Conservation (phyloP, 2,113 vertebrate genomes). For the Nycticryphes semicollaris region DNA sequence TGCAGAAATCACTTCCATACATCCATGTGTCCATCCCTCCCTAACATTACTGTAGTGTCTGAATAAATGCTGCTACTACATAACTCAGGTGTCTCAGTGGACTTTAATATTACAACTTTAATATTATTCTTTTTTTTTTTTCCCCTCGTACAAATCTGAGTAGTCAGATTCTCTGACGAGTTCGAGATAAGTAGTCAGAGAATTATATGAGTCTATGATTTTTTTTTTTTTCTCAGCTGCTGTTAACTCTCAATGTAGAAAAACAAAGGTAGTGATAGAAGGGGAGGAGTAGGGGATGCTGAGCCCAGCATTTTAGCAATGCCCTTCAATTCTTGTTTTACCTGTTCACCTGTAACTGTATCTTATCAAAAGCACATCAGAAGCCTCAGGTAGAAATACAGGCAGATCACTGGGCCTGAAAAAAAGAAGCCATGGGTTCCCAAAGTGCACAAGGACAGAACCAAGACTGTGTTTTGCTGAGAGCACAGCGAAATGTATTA, state of each 20-base stretch:
- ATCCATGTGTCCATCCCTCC: not conserved
- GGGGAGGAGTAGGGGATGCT: not conserved
- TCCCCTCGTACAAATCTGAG: not conserved
- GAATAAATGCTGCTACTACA: not conserved
- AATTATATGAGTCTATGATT: not conserved
- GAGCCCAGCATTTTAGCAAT: conserved; percentile 37
- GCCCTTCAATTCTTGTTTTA: conserved; percentile 57
- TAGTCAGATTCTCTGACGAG: not conserved
- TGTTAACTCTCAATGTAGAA: not conserved
- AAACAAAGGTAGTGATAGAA: not conserved
- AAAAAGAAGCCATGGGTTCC: not conserved
- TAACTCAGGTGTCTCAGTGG: not conserved
- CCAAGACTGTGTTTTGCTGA: not conserved
- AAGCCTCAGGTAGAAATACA: conserved; percentile 36
- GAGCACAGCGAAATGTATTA: not conserved
- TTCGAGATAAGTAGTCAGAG: not conserved
- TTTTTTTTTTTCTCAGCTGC: not conserved
- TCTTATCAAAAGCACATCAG: conserved; percentile 64
- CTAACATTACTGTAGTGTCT: not conserved
- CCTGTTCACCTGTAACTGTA: conserved; percentile 41
- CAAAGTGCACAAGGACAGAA: not conserved
- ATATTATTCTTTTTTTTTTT: not conserved
- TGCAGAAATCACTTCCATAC: not conserved
- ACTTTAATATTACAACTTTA: not conserved
- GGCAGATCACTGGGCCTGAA: conserved; percentile 23